These are phyloP conservation scores for Pristis pectinata DNA, from an alignment of 2,797 vertebrate genomes.

Conservation along the genomic window DNA sequence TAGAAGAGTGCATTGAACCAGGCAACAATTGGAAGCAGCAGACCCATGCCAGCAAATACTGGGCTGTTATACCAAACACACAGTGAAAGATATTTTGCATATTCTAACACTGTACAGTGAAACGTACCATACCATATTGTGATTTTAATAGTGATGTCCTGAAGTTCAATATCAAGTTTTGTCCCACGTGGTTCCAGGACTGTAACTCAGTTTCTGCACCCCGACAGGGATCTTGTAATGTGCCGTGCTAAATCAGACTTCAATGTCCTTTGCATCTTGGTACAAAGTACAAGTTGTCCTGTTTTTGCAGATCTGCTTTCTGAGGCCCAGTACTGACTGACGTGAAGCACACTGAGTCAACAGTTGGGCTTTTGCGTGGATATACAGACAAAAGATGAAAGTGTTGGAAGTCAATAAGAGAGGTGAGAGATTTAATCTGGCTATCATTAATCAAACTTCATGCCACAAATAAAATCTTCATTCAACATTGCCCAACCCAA, in stretches of 20 bases:
- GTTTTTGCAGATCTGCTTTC: not conserved
- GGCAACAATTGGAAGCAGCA: too few species aligned
- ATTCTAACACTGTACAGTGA: not conserved
- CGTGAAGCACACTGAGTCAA: not conserved
- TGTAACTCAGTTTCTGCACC: not conserved
- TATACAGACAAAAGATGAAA: not conserved
- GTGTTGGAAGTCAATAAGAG: not conserved
- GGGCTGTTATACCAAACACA: too few species aligned
- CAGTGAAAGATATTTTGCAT: not conserved
- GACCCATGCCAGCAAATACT: too few species aligned
- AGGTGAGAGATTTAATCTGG: not conserved
- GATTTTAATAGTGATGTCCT: not conserved
- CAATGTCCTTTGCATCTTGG: not conserved
- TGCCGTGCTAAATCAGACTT: not conserved
- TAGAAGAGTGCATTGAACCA: too few species aligned
- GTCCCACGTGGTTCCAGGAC: not conserved
- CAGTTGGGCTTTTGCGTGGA: not conserved
- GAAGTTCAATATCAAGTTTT: not conserved
- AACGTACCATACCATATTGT: not conserved
- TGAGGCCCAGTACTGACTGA: not conserved
- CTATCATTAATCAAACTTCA: not conserved
- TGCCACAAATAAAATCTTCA: not conserved
- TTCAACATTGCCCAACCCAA: not conserved
- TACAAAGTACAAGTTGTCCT: not conserved
- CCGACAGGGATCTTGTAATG: too few species aligned